phyloP scores from a whole-genome alignment of 2,113 vertebrate species.

The Heptranchias perlo region DNA sequence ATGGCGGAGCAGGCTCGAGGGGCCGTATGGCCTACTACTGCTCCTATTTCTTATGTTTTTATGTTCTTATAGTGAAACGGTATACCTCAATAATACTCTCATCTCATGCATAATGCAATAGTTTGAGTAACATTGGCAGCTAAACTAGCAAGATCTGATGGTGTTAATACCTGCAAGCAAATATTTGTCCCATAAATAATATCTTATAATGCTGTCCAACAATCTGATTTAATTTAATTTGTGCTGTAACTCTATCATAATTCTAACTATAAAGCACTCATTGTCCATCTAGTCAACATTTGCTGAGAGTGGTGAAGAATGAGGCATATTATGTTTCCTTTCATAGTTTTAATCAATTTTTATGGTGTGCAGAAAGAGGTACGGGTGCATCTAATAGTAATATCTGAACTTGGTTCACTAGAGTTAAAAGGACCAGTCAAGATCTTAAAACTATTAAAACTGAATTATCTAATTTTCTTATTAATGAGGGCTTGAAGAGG shows the following conservation, averaged over 20 bases:
- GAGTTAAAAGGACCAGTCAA: neutral
- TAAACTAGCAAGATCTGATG: neutral
- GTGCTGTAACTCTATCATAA: neutral
- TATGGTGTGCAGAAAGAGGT: neutral
- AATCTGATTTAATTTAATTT: neutral
- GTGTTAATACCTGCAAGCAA: neutral
- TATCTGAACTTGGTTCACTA: neutral
- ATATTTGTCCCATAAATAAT: neutral
- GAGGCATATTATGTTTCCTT: neutral
- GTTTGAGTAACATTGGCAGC: neutral
- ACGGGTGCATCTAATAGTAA: neutral
- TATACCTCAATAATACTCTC: neutral
- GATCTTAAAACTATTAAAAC: conserved; percentile 7
- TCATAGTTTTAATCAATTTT: neutral
- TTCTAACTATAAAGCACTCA: neutral
- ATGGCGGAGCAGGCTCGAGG: too few species aligned
- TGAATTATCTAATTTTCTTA: neutral
- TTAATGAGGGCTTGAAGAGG: neutral
- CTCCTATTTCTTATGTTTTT: too few species aligned
- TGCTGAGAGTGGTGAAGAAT: neutral
- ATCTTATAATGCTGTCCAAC: neutral
- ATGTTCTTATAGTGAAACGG: conserved; percentile 2
- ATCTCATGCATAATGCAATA: neutral
- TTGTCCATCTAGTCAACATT: neutral
- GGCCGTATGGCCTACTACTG: too few species aligned